These are phyloP conservation scores for Calephelis perditalis DNA, from an alignment of 2,888 invertebrate genomes.

Conservation along the genomic window DNA sequence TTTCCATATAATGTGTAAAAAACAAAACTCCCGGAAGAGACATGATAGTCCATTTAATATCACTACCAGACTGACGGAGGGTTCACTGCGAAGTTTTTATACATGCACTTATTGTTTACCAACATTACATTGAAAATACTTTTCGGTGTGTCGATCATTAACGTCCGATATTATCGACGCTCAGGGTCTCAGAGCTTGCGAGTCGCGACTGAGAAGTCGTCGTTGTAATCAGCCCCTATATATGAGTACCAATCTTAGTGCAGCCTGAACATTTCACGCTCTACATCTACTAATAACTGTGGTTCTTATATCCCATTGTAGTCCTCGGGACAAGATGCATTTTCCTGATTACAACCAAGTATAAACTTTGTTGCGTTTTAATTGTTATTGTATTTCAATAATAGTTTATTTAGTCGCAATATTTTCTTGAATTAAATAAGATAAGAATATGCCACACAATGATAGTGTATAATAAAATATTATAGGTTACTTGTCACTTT, in stretches of 20 bases:
- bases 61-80: conserved; percentile 55
- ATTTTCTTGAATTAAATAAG: too few species aligned
- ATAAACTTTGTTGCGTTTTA: too few species aligned
- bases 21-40: conserved; percentile 66
- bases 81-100: conserved; percentile 56
- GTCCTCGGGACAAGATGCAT: conserved; percentile 27
- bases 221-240: conserved; percentile 62
- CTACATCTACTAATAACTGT: conserved; percentile 69
- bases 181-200: conserved; percentile 40
- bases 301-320: conserved; percentile 44
- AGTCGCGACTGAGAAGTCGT: conserved; percentile 50
- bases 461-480: too few species aligned
- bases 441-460: too few species aligned
- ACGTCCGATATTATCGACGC: conserved; percentile 37
- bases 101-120: conserved; percentile 71
- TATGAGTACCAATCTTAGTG: conserved; percentile 59
- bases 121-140: conserved; percentile 59
- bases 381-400: too few species aligned
- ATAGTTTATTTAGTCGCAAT: too few species aligned
- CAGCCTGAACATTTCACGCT: conserved; percentile 71
- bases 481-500: too few species aligned
- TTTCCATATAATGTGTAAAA: conserved; percentile 67
- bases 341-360: conserved; percentile 17
- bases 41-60: conserved; percentile 55
- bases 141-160: conserved; percentile 35